These are phyloP conservation scores for Brachionus sp. DNA, from an alignment of 1,140 invertebrate species.

Conservation along the genomic window DNA sequence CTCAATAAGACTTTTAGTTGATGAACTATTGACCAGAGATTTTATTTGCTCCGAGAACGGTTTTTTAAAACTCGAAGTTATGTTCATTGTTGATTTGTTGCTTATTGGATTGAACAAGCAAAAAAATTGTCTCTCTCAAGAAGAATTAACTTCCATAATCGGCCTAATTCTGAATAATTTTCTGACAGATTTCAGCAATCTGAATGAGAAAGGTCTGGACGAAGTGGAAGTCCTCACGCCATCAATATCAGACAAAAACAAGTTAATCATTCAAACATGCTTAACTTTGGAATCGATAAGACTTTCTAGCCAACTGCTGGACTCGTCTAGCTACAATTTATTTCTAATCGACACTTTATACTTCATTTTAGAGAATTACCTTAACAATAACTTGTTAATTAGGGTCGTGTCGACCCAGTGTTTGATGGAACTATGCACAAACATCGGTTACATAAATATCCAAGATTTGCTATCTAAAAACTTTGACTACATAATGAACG, in stretches of 20 bases:
- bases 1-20: not conserved
- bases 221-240: not conserved
- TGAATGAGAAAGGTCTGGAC: not conserved
- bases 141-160: not conserved
- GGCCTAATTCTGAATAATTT: not conserved
- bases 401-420: conserved; percentile 18
- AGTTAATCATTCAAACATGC: conserved; percentile 2
- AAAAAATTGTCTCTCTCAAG: not conserved
- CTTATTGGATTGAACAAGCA: not conserved
- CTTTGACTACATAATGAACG: conserved; percentile 42
- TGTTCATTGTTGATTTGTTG: not conserved
- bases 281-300: not conserved
- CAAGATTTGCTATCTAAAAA: conserved; percentile 31
- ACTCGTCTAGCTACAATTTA: not conserved
- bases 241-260: not conserved
- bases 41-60: not conserved
- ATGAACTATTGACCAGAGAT: not conserved
- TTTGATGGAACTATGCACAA: not conserved
- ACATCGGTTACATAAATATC: conserved; percentile 9
- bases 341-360: conserved; percentile 32
- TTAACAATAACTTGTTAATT: conserved; percentile 6
- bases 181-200: not conserved
- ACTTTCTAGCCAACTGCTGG: not conserved
- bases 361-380: conserved; percentile 11
- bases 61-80: not conserved